Evolutionary conservation across 2,797 vertebrate genomes (phyloP), one percentile per base, ranked within the genome.

Genomic region (Salmo trutta): DNA sequence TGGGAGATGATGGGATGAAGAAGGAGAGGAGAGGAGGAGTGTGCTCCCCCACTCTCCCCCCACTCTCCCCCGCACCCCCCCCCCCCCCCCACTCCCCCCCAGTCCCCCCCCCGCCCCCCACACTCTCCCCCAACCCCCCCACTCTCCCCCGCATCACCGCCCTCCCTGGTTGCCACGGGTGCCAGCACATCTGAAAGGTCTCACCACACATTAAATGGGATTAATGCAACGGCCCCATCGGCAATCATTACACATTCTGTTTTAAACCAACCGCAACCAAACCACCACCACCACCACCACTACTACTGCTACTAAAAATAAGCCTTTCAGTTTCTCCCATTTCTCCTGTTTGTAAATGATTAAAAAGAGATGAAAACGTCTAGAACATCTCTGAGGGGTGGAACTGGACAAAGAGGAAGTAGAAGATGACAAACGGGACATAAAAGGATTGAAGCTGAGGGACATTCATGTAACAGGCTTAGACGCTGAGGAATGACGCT

Each of bases 231-330:
- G 89, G 89, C 90, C 93, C 94, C 91, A 88, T 92, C 86, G 93
- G 94, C 93, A 84, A 92, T 94, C 93, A 95, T 95, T 94, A 95
- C 86, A 86, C 88, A 95, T 94, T 95, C 94, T 93, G 93, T 95
- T 95, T 94, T 94, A 94, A 94, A 93, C 89, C 88, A 75, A 56
- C 52, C 52, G 3, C 51, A 52, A 15, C 51, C 51, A 52, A 16
- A 2, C 51, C 51, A 52, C 51, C 51, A 52, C 51, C 51, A 52
- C 53, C 53, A 54, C 52, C 91, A 92, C 90, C 90, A 90, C 89
- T 93, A 86, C 91, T 93, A 91, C 24, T 24, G 24, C 24, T 24
- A 24, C 24, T 24, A 24, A 93, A 94, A 94, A 94, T 93, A 94
- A 92, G 89, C 88, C 93, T 90, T 94, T 91, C 91, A 89, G 90